Evolutionary conservation across 2,797 vertebrate species (phyloP).

Genomic region (Chelon labrosus): DNA sequence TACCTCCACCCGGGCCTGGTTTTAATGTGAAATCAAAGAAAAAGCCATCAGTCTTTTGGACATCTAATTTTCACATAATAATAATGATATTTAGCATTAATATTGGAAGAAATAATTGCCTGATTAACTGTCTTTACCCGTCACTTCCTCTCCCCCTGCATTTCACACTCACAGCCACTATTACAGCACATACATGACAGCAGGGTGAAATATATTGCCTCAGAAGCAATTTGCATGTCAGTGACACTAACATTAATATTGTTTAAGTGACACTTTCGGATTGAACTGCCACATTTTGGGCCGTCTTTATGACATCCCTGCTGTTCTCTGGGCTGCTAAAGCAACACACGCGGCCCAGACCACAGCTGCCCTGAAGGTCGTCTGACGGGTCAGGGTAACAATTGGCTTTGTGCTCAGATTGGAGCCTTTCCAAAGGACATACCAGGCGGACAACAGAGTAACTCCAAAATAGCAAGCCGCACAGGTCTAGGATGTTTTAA

Average conservation of each 20-base stretch:
- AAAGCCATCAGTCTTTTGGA: not conserved
- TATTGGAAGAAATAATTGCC: not conserved
- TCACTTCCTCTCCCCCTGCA: constrained; percentile 1
- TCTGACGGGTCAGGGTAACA: constrained; percentile 65
- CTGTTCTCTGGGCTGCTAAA: constrained; percentile 38
- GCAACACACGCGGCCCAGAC: constrained; percentile 23
- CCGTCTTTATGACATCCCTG: constrained; percentile 19
- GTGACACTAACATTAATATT: not conserved
- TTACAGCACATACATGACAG: not conserved
- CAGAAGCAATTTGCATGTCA: too few relatives aligned
- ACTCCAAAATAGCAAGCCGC: constrained; percentile 81
- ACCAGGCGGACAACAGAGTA: constrained; percentile 71
- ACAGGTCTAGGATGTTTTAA: constrained; percentile 71
- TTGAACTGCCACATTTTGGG: not conserved
- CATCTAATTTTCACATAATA: not conserved
- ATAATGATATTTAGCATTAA: constrained; percentile 10
- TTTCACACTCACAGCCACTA: constrained; percentile 21
- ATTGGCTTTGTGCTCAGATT: constrained; percentile 75
- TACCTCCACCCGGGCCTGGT: too few relatives aligned
- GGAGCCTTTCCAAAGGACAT: constrained; percentile 73
- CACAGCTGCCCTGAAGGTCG: constrained; percentile 82
- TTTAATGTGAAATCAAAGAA: not conserved
- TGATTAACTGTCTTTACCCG: not conserved
- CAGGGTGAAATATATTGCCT: not conserved
- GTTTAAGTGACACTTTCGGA: constrained; percentile 26